Base-by-base conservation (phyloP, 2,888 invertebrate genomes). In the Clusia tigrina region DNA sequence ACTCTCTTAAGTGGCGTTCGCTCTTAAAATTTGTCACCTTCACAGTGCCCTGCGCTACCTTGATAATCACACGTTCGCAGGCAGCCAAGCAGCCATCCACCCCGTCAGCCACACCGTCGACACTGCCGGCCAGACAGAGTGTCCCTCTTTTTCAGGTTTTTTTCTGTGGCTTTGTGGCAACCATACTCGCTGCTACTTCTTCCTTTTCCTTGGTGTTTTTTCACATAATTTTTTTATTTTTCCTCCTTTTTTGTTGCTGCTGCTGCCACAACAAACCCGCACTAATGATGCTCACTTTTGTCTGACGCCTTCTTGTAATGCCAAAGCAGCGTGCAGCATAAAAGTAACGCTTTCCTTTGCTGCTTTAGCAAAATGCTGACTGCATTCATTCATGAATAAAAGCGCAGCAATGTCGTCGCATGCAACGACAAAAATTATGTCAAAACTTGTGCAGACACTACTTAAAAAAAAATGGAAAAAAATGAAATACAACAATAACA, bases 391-490 rank as follows among this genome's bases (percentile, higher is more conserved):
- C 57, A 64, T 60, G 26, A 57, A 67, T 17, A 42, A 15, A 42
- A 42, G n/a, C 42, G 42, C 42, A 32, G 42, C 32, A 32, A 32
- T 9, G 32, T 32, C 32, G 32, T 48, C 22, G 48, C 22, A 48
- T 18, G 48, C 48, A 18, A 48, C 48, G 15, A 48, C 18, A 72
- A 69, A 61, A 78, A 78, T 72, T 72, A 78, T 74, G 74, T 78
- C 74, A 74, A 74, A 74, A 74, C 78, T 75, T 78, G 77, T 74
- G 53, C 53, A 26, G 38, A 38, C 56, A 56, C 56, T 42, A 38
- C 23, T 32, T 42, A 17, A 18, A 54, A 24, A 9, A 51, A 17
- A 1, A 53, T 12, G 18, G 53, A 53, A 17, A 37, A 17, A 37
- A 18, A 54, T 54, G 1, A 24, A 54, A 37, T 15, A 54, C 20